These are phyloP conservation scores for Sorex maritimensis DNA, from an alignment of 2,797 vertebrate genomes.

Conservation along the genomic window DNA sequence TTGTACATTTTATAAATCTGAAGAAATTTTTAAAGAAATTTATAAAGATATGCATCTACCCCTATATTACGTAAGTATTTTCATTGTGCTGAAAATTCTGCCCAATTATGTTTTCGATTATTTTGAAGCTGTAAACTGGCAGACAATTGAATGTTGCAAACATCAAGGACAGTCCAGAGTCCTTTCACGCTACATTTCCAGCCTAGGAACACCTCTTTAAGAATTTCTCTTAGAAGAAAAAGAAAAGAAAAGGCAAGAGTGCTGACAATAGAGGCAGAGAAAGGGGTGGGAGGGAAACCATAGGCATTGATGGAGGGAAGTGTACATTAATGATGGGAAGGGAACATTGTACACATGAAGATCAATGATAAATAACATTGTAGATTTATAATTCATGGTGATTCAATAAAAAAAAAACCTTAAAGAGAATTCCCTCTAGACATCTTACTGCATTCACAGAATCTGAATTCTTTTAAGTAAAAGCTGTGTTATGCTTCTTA, in stretches of 20 bases:
- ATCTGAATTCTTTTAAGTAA: constrained; percentile 16
- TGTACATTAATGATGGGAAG: too few species aligned
- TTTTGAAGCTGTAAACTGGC: not conserved
- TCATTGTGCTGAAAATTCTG: not conserved
- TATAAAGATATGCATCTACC: not conserved
- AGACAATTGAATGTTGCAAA: not conserved
- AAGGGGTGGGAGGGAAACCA: too few species aligned
- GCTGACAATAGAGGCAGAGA: too few species aligned
- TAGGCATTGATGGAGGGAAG: too few species aligned
- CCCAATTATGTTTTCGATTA: not conserved
- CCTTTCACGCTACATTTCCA: not conserved
- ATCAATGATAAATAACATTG: too few species aligned
- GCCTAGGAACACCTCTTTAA: not conserved
- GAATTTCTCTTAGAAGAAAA: not conserved
- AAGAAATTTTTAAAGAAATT: not conserved
- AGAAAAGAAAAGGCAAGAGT: too few species aligned
- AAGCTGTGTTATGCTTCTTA: not conserved
- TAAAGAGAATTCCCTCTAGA: not conserved
- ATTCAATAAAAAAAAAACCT: too few species aligned
- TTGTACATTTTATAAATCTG: too few species aligned
- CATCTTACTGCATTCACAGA: not conserved
- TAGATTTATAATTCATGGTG: too few species aligned
- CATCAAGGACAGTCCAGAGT: not conserved
- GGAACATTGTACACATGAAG: too few species aligned
- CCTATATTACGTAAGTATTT: not conserved